Evolutionary conservation across 2,113 vertebrate species (phyloP), one percentile per base, ranked within the genome.

Genomic region (Prunella fulvescens): DNA sequence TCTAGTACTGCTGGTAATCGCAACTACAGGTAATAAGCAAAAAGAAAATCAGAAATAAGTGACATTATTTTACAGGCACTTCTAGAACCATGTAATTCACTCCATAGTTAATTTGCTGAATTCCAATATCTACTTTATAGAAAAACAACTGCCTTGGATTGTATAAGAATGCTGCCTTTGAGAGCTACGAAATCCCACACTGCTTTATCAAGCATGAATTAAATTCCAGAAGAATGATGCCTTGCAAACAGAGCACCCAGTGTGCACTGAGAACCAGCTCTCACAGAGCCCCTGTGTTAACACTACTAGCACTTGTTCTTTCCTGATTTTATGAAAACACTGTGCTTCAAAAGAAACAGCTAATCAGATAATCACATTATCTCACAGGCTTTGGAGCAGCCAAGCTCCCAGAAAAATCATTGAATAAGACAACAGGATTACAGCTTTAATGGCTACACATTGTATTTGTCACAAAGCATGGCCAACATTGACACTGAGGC

Each of bases 361-460:
- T 92, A 64, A 92, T 86, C 92, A 94, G 69, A 79, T 86, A 88
- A 93, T 74, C 86, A 95, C 80, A 78, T 86, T 72, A 76, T 70
- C 67, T 58, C 61, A 54, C 4, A 81, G 48, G 79, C 48, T 80
- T 86, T 58, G 29, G 28, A 82, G 54, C 56, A 93, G 71, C 22
- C 48, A 90, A 61, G 31, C 29, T 93, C 65, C 58, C 56, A 82
- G 71, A 81, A 93, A 94, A 90, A 78, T 81, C 56, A 74, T 6
- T 56, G 56, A 90, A 29, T 62, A 87, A 94, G 10, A 91, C 77
- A 93, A 78, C 37, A 60, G 54, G 40, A 69, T 81, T 87, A 87
- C 28, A 4, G 29, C 6, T 89, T 82, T 48, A 57, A 62, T 64
- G 71, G 85, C 29, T 70, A 84, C 14, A 39, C 3, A 1, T 33